These are phyloP conservation scores for Menidia menidia DNA, from an alignment of 2,797 vertebrate genomes.

Conservation along the genomic window DNA sequence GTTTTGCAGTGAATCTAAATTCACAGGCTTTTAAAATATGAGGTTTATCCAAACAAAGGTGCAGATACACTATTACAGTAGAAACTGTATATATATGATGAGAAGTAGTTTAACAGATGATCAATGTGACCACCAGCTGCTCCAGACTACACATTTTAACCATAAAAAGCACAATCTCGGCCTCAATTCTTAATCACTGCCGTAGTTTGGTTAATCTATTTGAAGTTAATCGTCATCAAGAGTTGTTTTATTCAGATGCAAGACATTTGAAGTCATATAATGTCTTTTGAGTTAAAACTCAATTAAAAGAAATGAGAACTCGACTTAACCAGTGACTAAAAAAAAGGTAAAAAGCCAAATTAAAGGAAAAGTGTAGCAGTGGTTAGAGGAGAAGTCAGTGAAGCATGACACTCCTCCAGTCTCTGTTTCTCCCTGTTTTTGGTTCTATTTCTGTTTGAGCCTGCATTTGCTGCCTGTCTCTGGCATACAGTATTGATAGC, in stretches of 20 bases:
- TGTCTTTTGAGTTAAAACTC: neutral
- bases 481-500: conserved; percentile 68
- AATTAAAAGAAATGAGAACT: neutral
- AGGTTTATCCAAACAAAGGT: no score
- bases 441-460: conserved; percentile 23
- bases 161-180: neutral
- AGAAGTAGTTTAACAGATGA: neutral
- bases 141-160: neutral
- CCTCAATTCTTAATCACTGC: neutral
- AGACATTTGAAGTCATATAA: neutral
- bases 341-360: neutral
- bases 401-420: neutral
- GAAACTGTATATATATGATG: neutral
- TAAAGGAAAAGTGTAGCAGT: neutral
- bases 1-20: no score
- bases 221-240: no score
- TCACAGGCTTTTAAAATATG: no score
- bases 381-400: neutral
- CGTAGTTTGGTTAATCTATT: neutral
- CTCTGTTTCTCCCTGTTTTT: neutral
- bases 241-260: no score
- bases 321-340: neutral
- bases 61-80: no score
- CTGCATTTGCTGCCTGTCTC: conserved; percentile 8
- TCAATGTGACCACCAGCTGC: neutral